phyloP scores from a whole-genome alignment of 2,888 invertebrate species.

The Dasypogon diadema region DNA sequence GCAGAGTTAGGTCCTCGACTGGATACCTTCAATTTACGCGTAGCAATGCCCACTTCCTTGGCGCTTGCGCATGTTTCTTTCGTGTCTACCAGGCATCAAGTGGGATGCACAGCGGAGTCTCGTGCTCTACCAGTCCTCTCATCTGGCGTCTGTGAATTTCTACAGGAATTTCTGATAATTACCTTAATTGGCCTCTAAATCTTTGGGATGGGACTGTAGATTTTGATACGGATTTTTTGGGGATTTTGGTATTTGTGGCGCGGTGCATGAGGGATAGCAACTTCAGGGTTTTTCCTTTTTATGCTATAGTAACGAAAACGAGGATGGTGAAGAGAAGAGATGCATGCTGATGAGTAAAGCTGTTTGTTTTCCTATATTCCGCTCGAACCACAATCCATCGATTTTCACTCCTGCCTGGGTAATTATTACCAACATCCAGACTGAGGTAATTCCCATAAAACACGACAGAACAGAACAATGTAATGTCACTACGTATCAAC shows the following conservation, averaged over 20 bases:
- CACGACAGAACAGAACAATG: conserved; percentile 12
- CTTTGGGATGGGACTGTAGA: not conserved
- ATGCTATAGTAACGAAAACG: too few relatives aligned
- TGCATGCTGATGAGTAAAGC: too few relatives aligned
- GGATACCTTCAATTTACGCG: not conserved
- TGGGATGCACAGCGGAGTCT: not conserved
- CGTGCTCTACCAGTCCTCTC: conserved; percentile 4
- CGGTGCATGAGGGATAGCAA: too few relatives aligned
- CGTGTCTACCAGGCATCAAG: not conserved
- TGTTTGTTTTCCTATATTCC: not conserved
- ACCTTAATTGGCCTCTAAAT: conserved; percentile 6
- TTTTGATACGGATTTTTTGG: not conserved
- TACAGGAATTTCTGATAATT: conserved; percentile 21
- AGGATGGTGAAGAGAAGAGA: too few relatives aligned
- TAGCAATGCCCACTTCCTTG: not conserved
- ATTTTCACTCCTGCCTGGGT: not conserved
- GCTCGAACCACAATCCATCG: not conserved
- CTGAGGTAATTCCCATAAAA: conserved; percentile 15
- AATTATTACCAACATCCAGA: conserved; percentile 21
- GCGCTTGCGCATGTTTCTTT: not conserved
- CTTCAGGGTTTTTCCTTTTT: too few relatives aligned
- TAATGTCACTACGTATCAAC: conserved; percentile 24
- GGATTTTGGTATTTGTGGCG: not conserved
- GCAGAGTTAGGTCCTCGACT: not conserved
- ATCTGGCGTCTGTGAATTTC: conserved; percentile 2